These are phyloP conservation scores for Nymphalis urticae DNA, from an alignment of 2,888 invertebrate species.

Conservation along the genomic window DNA sequence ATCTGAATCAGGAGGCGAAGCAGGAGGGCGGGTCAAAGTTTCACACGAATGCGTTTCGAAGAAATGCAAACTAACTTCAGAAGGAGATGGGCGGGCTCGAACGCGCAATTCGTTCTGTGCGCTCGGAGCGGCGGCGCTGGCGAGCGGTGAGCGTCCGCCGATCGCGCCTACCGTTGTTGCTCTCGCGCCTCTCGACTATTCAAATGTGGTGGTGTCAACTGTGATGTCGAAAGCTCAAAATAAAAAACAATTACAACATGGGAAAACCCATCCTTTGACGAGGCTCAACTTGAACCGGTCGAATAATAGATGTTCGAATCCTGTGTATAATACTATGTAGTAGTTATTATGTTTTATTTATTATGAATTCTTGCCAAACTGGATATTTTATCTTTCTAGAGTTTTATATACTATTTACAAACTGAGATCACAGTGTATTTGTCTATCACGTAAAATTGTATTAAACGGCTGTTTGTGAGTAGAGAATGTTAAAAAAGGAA, in stretches of 20 bases:
- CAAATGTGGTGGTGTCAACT: constrained; percentile 84
- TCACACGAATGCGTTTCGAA: constrained; percentile 42
- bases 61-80: constrained; percentile 43
- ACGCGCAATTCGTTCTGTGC: constrained; percentile 50
- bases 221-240: constrained; percentile 87
- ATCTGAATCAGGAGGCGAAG: constrained; percentile 50
- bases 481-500: constrained; percentile 74
- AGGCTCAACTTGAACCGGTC: constrained; percentile 90
- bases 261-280: constrained; percentile 95
- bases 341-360: constrained; percentile 77
- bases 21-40: constrained; percentile 37
- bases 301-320: constrained; percentile 87
- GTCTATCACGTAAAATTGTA: constrained; percentile 75
- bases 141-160: constrained; percentile 43
- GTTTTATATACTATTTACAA: constrained; percentile 81
- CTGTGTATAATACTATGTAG: constrained; percentile 95
- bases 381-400: constrained; percentile 80
- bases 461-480: constrained; percentile 77
- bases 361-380: constrained; percentile 82
- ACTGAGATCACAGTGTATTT: constrained; percentile 78
- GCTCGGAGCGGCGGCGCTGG: constrained; percentile 47
- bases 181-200: constrained; percentile 71
- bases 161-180: constrained; percentile 65
- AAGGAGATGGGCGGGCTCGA: constrained; percentile 44
- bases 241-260: constrained; percentile 93